These are phyloP conservation scores for Lycophotia porphyrea DNA, from an alignment of 2,888 invertebrate genomes.

Conservation along the genomic window DNA sequence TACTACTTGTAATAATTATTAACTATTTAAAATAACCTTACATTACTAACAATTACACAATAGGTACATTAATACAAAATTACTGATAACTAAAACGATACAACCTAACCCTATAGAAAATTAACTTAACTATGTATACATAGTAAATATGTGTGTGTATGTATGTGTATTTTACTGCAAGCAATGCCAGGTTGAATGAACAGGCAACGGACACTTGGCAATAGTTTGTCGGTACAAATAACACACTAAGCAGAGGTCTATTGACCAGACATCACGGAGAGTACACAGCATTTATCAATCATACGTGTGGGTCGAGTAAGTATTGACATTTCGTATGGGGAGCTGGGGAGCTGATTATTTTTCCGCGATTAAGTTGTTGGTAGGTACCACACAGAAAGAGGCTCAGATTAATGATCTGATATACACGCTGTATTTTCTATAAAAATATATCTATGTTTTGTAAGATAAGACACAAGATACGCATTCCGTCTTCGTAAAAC, in stretches of 20 bases:
- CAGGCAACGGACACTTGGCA: constrained; percentile 19
- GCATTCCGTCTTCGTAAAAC: not conserved
- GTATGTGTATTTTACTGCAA: constrained; percentile 2
- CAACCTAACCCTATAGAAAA: too few relatives aligned
- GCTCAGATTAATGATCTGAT: not conserved
- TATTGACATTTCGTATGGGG: not conserved
- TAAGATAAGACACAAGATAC: too few relatives aligned
- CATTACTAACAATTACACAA: too few relatives aligned
- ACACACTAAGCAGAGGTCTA: not conserved
- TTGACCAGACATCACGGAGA: not conserved
- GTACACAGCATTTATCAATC: not conserved
- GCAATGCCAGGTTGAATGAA: constrained; percentile 29
- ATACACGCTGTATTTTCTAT: too few relatives aligned
- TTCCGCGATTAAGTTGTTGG: not conserved
- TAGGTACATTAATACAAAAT: too few relatives aligned
- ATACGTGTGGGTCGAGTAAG: not conserved
- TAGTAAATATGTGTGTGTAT: too few relatives aligned
- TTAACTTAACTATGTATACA: too few relatives aligned
- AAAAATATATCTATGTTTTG: too few relatives aligned
- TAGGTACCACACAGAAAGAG: not conserved
- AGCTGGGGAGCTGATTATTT: not conserved
- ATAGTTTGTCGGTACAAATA: not conserved
- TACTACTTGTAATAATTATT: too few relatives aligned
- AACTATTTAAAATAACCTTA: too few relatives aligned
- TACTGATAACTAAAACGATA: too few relatives aligned